Conservation (phyloP, 1,140 invertebrate species). For the Drosophila cardini region DNA sequence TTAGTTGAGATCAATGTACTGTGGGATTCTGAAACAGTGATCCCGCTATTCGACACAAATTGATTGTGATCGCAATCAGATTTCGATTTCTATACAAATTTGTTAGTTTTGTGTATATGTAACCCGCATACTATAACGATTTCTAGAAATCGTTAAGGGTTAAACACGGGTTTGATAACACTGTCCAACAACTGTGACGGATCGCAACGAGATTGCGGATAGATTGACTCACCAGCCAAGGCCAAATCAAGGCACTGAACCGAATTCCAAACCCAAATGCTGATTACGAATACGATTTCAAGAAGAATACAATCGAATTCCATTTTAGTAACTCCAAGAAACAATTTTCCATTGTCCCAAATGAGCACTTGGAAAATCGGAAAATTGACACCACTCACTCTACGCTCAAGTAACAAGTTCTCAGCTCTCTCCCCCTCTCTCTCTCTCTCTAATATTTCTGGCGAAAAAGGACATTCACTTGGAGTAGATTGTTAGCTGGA, state of each 20-base stretch:
- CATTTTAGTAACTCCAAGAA: not conserved
- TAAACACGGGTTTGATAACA: conserved; percentile 32
- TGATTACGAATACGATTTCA: not conserved
- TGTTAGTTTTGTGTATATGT: conserved; percentile 3
- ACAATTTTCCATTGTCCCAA: conserved; percentile 3
- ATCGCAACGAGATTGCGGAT: conserved; percentile 11
- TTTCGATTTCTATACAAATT: conserved; percentile 56
- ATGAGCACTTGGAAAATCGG: conserved; percentile 45
- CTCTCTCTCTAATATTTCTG: conserved; percentile 46
- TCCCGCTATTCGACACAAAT: conserved; percentile 55
- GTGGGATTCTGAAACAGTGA: conserved; percentile 54
- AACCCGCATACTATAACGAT: conserved; percentile 52
- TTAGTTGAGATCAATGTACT: conserved; percentile 24
- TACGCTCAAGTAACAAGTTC: conserved; percentile 67
- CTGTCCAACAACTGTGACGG: conserved; percentile 29
- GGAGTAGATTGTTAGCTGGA: conserved; percentile 2
- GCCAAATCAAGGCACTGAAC: conserved; percentile 5
- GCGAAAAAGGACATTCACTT: conserved; percentile 49
- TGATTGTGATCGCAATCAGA: conserved; percentile 59
- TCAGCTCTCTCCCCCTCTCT: conserved; percentile 10
- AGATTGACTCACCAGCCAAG: not conserved
- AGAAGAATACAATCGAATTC: not conserved
- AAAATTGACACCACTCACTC: conserved; percentile 58
- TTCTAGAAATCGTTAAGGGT: conserved; percentile 14
- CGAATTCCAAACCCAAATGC: not conserved